Percentiles rank a stretch among this genome's conserved stretches.
These are phyloP conservation scores for Patiria miniata DNA, from an alignment of 35 echinoderm and acorn worm species.

Conservation along the genomic window DNA sequence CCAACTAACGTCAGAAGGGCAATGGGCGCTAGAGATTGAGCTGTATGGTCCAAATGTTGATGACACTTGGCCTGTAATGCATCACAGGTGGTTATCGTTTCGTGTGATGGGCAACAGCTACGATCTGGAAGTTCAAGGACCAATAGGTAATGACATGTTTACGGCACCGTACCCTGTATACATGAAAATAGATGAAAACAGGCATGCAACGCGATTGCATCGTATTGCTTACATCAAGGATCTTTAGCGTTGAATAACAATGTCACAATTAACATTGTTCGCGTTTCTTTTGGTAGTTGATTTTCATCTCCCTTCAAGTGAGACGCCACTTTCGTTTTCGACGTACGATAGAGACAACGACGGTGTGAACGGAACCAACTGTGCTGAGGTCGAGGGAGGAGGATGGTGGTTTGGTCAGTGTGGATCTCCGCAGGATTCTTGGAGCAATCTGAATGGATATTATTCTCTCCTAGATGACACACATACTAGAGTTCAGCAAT, in stretches of 20 bases:
- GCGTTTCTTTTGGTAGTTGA: too few species aligned
- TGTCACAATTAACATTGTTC: too few species aligned
- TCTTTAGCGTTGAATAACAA: too few species aligned
- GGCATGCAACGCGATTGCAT: too few species aligned
- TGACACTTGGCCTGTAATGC: neutral
- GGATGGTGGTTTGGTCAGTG: neutral
- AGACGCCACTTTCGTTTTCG: neutral
- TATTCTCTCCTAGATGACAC: neutral
- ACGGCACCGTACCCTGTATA: too few species aligned
- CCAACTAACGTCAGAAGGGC: neutral
- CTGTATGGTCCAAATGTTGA: neutral
- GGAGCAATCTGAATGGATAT: neutral
- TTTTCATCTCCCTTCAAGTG: neutral
- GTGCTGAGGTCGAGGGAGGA: neutral
- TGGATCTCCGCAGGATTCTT: neutral
- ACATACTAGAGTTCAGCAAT: too few species aligned
- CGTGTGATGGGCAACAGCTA: neutral
- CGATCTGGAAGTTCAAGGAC: neutral
- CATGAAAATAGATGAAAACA: too few species aligned
- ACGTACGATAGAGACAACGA: conserved; percentile 13
- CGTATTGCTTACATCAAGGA: too few species aligned
- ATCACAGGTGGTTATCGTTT: neutral
- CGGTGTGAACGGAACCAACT: neutral
- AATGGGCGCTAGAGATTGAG: conserved; percentile 30
- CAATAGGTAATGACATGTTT: too few species aligned